A percentile compares a stretch with the other conserved stretches of the same genome.
phyloP scores from a whole-genome alignment of 2,797 vertebrate genomes.

The Propithecus deckenii region DNA sequence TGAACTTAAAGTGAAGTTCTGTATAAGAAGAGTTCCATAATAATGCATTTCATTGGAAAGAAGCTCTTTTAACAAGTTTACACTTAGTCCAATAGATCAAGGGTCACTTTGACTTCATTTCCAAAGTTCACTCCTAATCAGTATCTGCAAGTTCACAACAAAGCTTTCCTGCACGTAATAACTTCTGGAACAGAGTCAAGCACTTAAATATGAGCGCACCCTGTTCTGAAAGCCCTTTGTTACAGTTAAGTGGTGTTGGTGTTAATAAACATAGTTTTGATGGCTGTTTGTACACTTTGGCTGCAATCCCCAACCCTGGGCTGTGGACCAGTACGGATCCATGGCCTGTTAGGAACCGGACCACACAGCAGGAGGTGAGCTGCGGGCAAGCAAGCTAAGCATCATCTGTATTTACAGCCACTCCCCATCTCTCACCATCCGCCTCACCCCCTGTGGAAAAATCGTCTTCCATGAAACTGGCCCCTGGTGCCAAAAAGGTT shows the following conservation, averaged over 20 bases:
- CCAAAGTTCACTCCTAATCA: conserved; percentile 15
- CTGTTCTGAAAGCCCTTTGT: neutral
- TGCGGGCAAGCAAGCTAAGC: no score
- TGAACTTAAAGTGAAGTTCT: conserved; percentile 1
- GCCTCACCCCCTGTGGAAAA: no score
- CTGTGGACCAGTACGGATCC: no score
- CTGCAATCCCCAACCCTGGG: no score
- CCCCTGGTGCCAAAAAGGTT: no score
- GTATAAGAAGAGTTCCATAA: neutral
- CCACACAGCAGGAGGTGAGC: no score
- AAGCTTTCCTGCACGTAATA: conserved; percentile 19
- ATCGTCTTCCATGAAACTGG: no score
- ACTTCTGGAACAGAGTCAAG: neutral
- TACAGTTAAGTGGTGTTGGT: neutral
- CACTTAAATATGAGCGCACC: neutral
- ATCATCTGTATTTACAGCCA: no score
- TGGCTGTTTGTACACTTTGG: neutral
- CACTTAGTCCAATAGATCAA: conserved; percentile 7
- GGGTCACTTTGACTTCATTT: conserved; percentile 47
- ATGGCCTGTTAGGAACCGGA: no score
- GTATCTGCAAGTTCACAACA: neutral
- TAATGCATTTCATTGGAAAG: conserved; percentile 29
- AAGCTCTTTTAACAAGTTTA: conserved; percentile 24
- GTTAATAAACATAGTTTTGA: neutral
- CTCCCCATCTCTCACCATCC: no score